phyloP scores from a whole-genome alignment of 2,113 vertebrate genomes.

The Chaetura pelagica region DNA sequence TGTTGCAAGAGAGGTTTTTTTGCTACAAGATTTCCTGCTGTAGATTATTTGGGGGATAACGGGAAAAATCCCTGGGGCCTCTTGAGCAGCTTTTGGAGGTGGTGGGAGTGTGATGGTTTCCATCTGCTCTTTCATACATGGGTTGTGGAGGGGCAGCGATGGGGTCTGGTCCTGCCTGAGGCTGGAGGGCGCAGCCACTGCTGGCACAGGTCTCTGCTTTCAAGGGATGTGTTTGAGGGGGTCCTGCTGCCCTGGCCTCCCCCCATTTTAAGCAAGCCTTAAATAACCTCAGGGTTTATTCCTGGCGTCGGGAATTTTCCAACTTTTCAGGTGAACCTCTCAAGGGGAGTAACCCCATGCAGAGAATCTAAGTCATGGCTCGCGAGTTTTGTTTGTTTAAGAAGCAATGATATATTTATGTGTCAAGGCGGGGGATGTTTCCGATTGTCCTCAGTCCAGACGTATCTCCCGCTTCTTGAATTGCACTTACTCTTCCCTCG shows the following conservation, averaged over 20 bases:
- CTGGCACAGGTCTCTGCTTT: neutral
- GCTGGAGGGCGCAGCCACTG: neutral
- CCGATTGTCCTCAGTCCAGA: neutral
- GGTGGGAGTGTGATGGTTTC: neutral
- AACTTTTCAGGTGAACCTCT: neutral
- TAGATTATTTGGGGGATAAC: neutral
- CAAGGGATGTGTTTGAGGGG: neutral
- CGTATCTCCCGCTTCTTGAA: neutral
- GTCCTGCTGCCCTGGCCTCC: neutral
- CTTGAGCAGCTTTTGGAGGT: neutral
- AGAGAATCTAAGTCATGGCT: neutral
- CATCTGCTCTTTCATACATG: neutral
- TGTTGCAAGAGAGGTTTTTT: slow-evolving; percentile 26
- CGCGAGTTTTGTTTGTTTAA: neutral
- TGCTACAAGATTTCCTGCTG: slow-evolving; percentile 16
- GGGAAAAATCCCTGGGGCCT: neutral
- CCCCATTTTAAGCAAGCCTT: neutral
- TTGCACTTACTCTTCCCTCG: neutral
- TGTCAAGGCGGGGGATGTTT: neutral
- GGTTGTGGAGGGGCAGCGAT: neutral
- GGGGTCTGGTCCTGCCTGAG: neutral
- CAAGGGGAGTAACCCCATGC: fast-evolving
- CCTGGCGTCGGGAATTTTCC: neutral
- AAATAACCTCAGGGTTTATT: neutral
- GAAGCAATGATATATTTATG: neutral